Conservation (phyloP, 2,888 invertebrate species). For the Megastigmus dorsalis region DNA sequence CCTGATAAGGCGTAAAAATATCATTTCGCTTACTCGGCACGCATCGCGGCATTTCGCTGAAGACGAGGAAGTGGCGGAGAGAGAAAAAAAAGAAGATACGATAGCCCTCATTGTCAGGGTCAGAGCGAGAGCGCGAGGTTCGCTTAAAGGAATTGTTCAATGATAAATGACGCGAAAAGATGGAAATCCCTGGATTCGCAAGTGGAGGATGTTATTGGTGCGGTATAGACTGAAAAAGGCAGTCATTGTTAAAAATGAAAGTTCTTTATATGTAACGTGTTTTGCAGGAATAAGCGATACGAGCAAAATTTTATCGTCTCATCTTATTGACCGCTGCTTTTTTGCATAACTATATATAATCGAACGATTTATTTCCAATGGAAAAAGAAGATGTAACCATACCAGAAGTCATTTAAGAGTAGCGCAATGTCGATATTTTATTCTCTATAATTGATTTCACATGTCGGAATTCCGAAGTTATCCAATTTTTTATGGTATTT, state of each 20-base stretch:
- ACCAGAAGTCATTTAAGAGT: too few relatives aligned
- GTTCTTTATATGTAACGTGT: neutral
- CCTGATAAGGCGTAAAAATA: constrained; percentile 7
- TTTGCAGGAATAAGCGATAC: neutral
- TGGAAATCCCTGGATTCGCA: constrained; percentile 29
- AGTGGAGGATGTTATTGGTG: neutral
- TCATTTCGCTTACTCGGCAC: too few relatives aligned
- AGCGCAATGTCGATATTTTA: too few relatives aligned
- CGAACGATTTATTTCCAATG: too few relatives aligned
- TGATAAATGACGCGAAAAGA: constrained; percentile 38
- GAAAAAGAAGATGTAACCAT: too few relatives aligned
- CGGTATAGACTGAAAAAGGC: neutral
- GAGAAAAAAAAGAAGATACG: neutral
- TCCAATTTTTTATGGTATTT: too few relatives aligned
- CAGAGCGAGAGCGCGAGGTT: neutral
- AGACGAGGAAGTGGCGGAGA: neutral
- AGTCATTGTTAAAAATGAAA: constrained; percentile 23
- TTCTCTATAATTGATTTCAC: too few relatives aligned
- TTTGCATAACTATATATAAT: neutral
- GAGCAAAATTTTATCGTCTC: neutral
- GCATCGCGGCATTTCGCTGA: neutral
- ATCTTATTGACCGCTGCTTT: neutral
- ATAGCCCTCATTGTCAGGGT: constrained; percentile 40
- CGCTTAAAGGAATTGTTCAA: neutral
- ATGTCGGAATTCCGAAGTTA: too few relatives aligned